phyloP scores from a whole-genome alignment of 2,797 vertebrate species.

The Notolepis coatsorum region DNA sequence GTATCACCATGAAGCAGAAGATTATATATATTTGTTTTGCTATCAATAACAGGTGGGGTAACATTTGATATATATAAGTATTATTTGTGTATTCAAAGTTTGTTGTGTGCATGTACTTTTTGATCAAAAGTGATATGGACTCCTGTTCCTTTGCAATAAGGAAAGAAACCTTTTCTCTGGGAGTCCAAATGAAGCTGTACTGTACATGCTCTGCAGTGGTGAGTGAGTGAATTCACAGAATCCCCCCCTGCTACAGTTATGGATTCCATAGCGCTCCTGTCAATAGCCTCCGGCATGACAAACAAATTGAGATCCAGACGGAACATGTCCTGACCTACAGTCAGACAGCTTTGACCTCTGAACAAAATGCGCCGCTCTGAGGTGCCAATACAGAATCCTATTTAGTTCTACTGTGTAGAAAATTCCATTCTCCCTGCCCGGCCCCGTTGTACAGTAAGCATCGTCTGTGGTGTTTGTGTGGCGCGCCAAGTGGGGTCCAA shows the following conservation, averaged over 20 bases:
- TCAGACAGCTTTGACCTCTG: conserved; percentile 17
- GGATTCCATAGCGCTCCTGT: conserved; percentile 26
- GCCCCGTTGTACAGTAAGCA: neutral
- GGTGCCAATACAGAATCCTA: conserved; percentile 17
- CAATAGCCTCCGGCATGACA: conserved; percentile 41
- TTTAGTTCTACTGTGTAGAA: neutral
- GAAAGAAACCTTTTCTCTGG: neutral
- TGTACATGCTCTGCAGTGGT: neutral
- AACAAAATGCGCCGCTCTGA: conserved; percentile 29
- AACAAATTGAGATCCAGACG: conserved; percentile 49
- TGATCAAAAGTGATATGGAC: too few relatives aligned
- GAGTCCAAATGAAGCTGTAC: neutral
- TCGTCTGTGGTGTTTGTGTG: conserved; percentile 19
- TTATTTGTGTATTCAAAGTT: too few relatives aligned
- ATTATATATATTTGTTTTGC: too few relatives aligned
- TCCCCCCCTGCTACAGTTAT: neutral
- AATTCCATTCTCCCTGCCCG: conserved; percentile 18
- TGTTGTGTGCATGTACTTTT: too few relatives aligned
- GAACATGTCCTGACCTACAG: conserved; percentile 43
- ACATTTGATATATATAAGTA: too few relatives aligned
- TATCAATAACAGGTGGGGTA: neutral
- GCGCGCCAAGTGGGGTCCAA: conserved; percentile 6
- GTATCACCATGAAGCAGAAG: neutral
- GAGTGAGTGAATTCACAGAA: neutral
- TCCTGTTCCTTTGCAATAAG: too few relatives aligned